Base-by-base conservation (phyloP, 2,888 invertebrate genomes). In the Cordylochernes scorpioides region DNA sequence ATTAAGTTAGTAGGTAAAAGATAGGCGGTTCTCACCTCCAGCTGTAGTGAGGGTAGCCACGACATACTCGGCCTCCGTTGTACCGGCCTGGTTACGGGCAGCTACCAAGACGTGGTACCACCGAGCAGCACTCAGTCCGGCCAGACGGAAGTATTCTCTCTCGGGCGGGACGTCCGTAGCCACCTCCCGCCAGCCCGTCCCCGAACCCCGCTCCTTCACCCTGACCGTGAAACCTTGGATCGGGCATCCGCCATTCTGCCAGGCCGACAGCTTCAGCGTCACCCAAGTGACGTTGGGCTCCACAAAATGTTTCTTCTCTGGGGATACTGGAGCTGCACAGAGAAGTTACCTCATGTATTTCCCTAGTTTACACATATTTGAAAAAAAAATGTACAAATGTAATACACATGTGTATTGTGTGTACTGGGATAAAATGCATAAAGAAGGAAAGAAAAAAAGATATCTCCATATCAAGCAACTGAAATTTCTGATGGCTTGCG, bases 41-140 rank as follows among this genome's bases (percentile, higher is more conserved):
- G 78, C 75, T 41, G 75, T 68, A 16, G 86, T 84, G 17, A 86
- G 63, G 3, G 88, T 88, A 13, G 84, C 82, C 54, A 86, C 86
- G 58, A 82, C 82, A 49, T 84, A 82, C 58, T 82, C 77, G 33
- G 80, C 82, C 27, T 84, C 82, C 22, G 78, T 77, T 46, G 84
- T 84, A 28, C 88, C 88, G 36, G 86, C 86, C 46, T 84, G 84
- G 54, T 86, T 88, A 43, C 57, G 53, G 4, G 58, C 58, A 1
- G 80, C 80, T 24, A 86, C 77, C 36, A 77, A 64, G 40, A 88
- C 62, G 45, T 75, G 71, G 51, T 88, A 88, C 80, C 86, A 82
- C 7, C 73, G 77, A n/a, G 82, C 86, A 1, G 88, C 80, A 46
- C 77, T 80, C 44, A 88, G 59, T 50, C 84, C 84, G n/a, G 42